Percentiles rank a stretch among this genome's conserved stretches.
phyloP scores from a whole-genome alignment of 2,797 vertebrate species.

The Euthynnus affinis region DNA sequence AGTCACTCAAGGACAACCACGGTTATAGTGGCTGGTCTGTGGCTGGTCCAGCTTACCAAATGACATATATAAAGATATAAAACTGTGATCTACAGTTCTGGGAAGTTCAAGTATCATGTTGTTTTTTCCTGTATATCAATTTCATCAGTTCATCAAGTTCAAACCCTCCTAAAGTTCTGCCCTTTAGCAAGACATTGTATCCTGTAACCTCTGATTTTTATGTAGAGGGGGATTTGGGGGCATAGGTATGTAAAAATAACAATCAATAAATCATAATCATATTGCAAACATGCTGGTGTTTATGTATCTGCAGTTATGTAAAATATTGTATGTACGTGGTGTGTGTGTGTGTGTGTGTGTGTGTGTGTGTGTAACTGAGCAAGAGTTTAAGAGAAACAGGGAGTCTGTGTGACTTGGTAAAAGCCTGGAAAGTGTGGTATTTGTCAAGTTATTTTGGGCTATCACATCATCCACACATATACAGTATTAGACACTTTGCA shows the following conservation, averaged over 20 bases:
- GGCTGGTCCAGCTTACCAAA: no score
- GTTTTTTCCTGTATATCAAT: not conserved
- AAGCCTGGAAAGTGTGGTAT: conserved; percentile 6
- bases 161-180: not conserved
- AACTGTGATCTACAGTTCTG: no score
- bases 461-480: no score
- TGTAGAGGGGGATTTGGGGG: not conserved
- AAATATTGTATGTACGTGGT: not conserved
- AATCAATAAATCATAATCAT: conserved; percentile 25
- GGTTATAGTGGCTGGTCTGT: no score
- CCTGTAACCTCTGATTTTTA: conserved; percentile 33
- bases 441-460: conserved; percentile 23
- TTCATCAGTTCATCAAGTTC: conserved; percentile 8
- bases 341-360: not conserved
- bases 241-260: not conserved
- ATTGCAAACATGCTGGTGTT: not conserved
- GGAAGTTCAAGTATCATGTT: not conserved
- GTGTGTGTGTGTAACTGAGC: not conserved
- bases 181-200: not conserved
- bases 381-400: not conserved
- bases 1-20: no score
- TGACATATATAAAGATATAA: not conserved
- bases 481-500: conserved; percentile 28
- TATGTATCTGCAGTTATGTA: conserved; percentile 10
- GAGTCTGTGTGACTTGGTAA: not conserved